Percentiles rank a stretch among this genome's conserved stretches.
These are phyloP conservation scores for Ormia ochracea DNA, from an alignment of 2,888 invertebrate genomes.

Conservation along the genomic window DNA sequence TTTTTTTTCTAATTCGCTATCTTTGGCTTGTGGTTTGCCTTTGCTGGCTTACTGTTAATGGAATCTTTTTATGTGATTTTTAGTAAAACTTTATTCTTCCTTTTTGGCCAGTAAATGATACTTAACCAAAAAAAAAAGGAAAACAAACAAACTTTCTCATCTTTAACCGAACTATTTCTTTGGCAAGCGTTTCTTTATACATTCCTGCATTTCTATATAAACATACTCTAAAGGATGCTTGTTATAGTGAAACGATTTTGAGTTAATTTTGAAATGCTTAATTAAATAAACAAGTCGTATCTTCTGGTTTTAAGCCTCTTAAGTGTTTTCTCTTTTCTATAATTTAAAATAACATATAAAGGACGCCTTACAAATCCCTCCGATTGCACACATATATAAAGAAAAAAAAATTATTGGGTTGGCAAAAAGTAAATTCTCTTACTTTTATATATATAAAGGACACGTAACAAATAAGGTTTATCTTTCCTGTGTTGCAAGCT, in stretches of 20 bases:
- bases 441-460: background rate
- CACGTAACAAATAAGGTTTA: too few relatives aligned
- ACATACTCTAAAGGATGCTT: background rate
- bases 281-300: conserved; percentile 7
- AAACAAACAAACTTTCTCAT: too few relatives aligned
- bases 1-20: too few relatives aligned
- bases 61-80: too few relatives aligned
- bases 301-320: background rate
- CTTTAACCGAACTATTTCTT: too few relatives aligned
- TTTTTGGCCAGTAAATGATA: background rate
- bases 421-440: background rate
- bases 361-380: background rate
- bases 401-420: conserved; percentile 1
- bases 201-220: background rate
- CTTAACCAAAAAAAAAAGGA: too few relatives aligned
- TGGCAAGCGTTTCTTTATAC: background rate
- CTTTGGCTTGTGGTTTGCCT: too few relatives aligned
- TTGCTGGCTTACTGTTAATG: too few relatives aligned
- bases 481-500: too few relatives aligned
- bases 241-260: background rate
- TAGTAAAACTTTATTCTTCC: background rate
- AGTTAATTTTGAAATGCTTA: conserved; percentile 13
- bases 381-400: background rate
- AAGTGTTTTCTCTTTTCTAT: background rate
- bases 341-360: background rate